A percentile compares a stretch with the other conserved stretches of the same genome.
phyloP scores from a whole-genome alignment of 1,140 invertebrate species.

The Cecropterus lyciades region DNA sequence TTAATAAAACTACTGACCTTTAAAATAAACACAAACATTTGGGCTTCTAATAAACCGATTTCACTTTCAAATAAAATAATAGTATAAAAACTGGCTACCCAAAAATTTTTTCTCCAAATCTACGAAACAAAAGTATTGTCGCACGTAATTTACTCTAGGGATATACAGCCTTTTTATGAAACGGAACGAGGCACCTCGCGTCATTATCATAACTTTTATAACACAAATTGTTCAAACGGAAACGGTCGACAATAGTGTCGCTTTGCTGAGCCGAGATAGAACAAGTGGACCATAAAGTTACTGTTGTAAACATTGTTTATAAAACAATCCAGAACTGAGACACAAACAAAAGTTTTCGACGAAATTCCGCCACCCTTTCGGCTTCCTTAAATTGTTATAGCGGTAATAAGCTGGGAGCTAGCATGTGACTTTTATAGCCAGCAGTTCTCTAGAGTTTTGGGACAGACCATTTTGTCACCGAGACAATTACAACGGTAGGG shows the following conservation, averaged over 20 bases:
- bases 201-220: conserved; percentile 56
- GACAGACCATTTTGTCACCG: conserved; percentile 61
- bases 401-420: conserved; percentile 69
- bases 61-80: conserved; percentile 54
- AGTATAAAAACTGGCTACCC: conserved; percentile 6
- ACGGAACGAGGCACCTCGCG: conserved; percentile 60
- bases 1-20: neutral
- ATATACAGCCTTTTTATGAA: conserved; percentile 38
- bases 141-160: conserved; percentile 48
- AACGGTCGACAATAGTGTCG: conserved; percentile 57
- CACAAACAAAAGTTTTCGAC: conserved; percentile 73
- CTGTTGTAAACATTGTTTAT: conserved; percentile 80
- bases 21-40: no score
- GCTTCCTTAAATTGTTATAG: conserved; percentile 80
- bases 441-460: conserved; percentile 66
- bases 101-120: conserved; percentile 50
- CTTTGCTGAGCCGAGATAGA: conserved; percentile 61
- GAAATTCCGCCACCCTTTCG: conserved; percentile 74
- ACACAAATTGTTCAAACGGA: conserved; percentile 64
- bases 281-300: conserved; percentile 75
- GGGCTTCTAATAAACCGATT: conserved; percentile 26
- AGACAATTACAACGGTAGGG: conserved; percentile 55
- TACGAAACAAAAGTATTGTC: conserved; percentile 56
- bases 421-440: conserved; percentile 77
- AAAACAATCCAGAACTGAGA: conserved; percentile 73